A percentile compares a stretch with the other conserved stretches of the same genome.
Evolutionary conservation across 30 jellyfish, hydroid and myxozoan species (phyloP).

Genomic region (Aurelia aurita): DNA sequence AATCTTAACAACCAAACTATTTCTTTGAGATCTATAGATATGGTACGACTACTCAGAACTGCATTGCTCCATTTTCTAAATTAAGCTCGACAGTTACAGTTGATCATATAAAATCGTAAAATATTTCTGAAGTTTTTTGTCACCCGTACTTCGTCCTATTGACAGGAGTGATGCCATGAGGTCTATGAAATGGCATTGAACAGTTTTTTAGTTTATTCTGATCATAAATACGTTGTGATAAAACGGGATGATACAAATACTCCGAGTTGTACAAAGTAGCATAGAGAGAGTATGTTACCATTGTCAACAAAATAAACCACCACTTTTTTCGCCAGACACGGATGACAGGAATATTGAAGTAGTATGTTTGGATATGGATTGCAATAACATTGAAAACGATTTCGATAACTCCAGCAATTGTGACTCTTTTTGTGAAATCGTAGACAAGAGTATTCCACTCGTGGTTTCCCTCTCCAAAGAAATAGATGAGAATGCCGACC

Average conservation of each 20-base stretch:
- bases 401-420: slow-evolving; percentile 39
- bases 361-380: slow-evolving; percentile 46
- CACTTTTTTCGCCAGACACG: slow-evolving; percentile 64
- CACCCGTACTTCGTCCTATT: too few species aligned
- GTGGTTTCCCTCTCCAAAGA: slow-evolving; percentile 24
- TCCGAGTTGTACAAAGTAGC: slow-evolving; percentile 54
- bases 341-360: slow-evolving; percentile 62
- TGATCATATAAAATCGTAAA: too few species aligned
- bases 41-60: too few species aligned
- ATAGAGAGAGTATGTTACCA: slow-evolving; percentile 29
- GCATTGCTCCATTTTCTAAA: too few species aligned
- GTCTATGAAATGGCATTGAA: neutral
- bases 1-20: too few species aligned
- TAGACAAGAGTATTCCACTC: neutral
- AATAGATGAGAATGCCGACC: slow-evolving; percentile 30
- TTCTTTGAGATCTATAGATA: too few species aligned
- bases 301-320: slow-evolving; percentile 39
- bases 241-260: slow-evolving; percentile 43
- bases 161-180: too few species aligned
- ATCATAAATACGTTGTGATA: slow-evolving; percentile 19
- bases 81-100: too few species aligned
- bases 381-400: slow-evolving; percentile 26
- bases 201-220: slow-evolving; percentile 10
- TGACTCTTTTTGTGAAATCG: slow-evolving; percentile 13
- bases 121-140: too few species aligned